Evolutionary conservation across 30 jellyfish, hydroid and myxozoan genomes (phyloP), one percentile per base, ranked within the genome.

Genomic region (Pseudorhiza aurosa): DNA sequence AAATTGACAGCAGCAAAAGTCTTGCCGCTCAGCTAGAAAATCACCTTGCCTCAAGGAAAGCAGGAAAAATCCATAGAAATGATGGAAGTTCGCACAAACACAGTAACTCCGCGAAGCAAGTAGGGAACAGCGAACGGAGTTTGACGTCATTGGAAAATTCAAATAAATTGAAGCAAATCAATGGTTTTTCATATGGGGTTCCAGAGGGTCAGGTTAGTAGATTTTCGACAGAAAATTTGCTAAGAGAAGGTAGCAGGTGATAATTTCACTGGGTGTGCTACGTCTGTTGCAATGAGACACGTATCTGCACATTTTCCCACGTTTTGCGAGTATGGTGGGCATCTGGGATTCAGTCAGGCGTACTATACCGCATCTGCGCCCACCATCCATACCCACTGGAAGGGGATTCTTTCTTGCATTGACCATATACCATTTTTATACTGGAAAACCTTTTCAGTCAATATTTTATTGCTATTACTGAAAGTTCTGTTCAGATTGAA

Each of bases 161-260:
- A 14, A 71, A 51, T 28, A 80, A 50, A 12, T 15, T 47, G 18
- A 64, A 64, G 63, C 91, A 65, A 36, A 76, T 71, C 44, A 82
- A 72, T 57, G 94, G 94, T 3, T 82, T 82, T 50, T 33, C 50
- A 50, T 82, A 82, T 45, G 94, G 94, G 6, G 46, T 82, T 28
- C 81, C 77, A 4, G 47, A 30, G 19, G 82, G 70, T 11, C 80
- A 68, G 94, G 94, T 82, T 58, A 10, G 80, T 68, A 2, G 29
- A 21, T 55, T 42, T 42, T 8, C 55, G 55, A 42, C 55, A 15
- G 55, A 8, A 15, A 42, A 42, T 42, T 42, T 42, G 15, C 15
- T 8, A 8, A 42, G 55, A 42, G 15, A 42, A 15, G 15, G 55
- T 9, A 42, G 55, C 9, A 42, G 15, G 55, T 15, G 55, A 42